Evolutionary conservation across 2,888 invertebrate species (phyloP), one percentile per base, ranked within the genome.

Genomic region (Rugalucina vietnamica): DNA sequence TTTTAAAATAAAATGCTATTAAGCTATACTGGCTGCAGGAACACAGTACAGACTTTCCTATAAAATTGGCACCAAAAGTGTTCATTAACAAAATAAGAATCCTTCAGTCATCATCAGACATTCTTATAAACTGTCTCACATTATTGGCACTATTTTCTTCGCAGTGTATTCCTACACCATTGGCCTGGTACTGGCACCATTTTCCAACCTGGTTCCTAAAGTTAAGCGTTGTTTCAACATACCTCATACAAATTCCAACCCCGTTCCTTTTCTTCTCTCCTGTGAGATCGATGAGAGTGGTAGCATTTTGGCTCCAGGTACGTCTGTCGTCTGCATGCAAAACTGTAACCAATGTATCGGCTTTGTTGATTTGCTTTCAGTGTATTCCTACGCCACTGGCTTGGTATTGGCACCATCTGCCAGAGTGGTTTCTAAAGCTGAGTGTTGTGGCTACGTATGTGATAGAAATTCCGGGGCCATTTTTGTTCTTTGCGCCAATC

Each of bases 181-280:
- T 97, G 43, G 96, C 97, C 0, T 97, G 97, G 97, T 97, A 96
- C 92, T 96, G 96, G 37, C 97, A 97, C 93, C 96, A 97, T 88
- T 93, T 97, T n/a, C 97, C 97, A 21, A 91, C 93, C 1, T 97
- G 97, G 96, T 95, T 96, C 86, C 95, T 97, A 72, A 96, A 96
- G 91, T 92, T 97, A 14, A 95, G 95, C 73, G 96, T 96, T 24
- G 96, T 96, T n/a, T 95, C 95, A 54, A 96, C 96, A 0, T 96
- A 96, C 91, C 95, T 97, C 49, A 95, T 96, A 81, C 97, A 97
- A 95, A 95, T 97, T 70, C 95, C 96, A 0, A 92, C 97, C 75
- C 97, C 97, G 27, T 96, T 97, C 90, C 95, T 97, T 69, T 97
- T 97, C 94, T 97, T 97, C 93, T 96, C 96, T 76, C 97, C 97